phyloP scores from a whole-genome alignment of 2,113 vertebrate genomes.

The Pyrgilauda ruficollis region DNA sequence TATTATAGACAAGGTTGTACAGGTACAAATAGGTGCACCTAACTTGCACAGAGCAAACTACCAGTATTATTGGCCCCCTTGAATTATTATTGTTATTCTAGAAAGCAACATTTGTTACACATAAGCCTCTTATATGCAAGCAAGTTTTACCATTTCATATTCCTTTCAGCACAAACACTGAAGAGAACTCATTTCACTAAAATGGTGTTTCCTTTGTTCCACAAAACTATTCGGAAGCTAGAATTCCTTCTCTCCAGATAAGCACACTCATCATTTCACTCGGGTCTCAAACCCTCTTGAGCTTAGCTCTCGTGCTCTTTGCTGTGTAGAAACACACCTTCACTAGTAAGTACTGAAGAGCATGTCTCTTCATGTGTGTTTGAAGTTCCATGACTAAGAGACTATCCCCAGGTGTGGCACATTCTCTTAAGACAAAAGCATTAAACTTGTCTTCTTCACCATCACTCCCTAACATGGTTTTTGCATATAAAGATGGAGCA shows the following conservation, averaged over 20 bases:
- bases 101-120: not conserved
- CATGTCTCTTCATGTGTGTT: rapidly evolving
- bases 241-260: not conserved
- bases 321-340: not conserved
- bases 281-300: not conserved
- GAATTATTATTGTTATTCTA: not conserved
- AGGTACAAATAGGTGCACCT: not conserved
- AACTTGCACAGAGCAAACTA: not conserved
- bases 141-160: not conserved
- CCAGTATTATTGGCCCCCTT: not conserved
- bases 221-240: not conserved
- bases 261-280: not conserved
- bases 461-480: not conserved
- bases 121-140: not conserved
- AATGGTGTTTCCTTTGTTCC: not conserved
- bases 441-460: not conserved
- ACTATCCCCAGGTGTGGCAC: not conserved
- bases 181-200: not conserved
- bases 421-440: not conserved
- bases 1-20: not conserved
- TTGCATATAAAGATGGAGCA: not conserved
- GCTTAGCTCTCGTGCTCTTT: not conserved
- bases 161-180: not conserved
- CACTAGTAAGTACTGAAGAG: not conserved
- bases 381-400: not conserved